Base-by-base conservation (phyloP, 2,888 invertebrate genomes). In the Idaea biselata region DNA sequence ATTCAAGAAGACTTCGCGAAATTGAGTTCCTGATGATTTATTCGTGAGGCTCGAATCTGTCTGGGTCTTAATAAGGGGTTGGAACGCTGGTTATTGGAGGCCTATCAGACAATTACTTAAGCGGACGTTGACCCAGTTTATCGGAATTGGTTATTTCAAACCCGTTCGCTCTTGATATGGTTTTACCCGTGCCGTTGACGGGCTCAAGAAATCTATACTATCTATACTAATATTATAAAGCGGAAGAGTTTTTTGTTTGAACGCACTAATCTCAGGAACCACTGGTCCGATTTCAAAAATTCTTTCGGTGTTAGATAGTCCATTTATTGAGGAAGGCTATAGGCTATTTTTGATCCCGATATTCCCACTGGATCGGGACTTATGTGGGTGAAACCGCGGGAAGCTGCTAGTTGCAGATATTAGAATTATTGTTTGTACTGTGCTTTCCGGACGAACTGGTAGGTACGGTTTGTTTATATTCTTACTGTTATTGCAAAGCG, bases 101-200 rank as follows among this genome's bases (percentile, higher is more conserved):
- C 44, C 44, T 44, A 44, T 44, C 44, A 44, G 44, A 44, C 44
- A 44, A 44, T 44, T 44, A 44, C 44, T 44, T 44, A 44, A 44
- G 44, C 6, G 44, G 11, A 8, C 44, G 44, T 44, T 44, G 44
- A 44, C 44, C 44, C 14, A 44, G 44, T 44, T 44, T 14, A 7
- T 14, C 11, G 44, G 44, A 44, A 44, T 44, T 14, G 6, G 44
- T 44, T 44, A 44, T 44, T 44, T 44, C 11, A 44, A 8, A 44
- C 44, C 44, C 44, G 44, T 14, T 14, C 44, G 44, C 11, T 14
- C 7, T 44, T 11, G 44, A 44, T 44, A 14, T 0, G 44, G 44
- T 44, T 44, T 14, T 44, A 7, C 44, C 14, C 44, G 14, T 44
- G 44, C 44, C 44, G 44, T 44, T 11, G 44, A 44, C 11, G 44